Conservation (phyloP, 2,888 invertebrate genomes). For the Chrysolina oricalcia region DNA sequence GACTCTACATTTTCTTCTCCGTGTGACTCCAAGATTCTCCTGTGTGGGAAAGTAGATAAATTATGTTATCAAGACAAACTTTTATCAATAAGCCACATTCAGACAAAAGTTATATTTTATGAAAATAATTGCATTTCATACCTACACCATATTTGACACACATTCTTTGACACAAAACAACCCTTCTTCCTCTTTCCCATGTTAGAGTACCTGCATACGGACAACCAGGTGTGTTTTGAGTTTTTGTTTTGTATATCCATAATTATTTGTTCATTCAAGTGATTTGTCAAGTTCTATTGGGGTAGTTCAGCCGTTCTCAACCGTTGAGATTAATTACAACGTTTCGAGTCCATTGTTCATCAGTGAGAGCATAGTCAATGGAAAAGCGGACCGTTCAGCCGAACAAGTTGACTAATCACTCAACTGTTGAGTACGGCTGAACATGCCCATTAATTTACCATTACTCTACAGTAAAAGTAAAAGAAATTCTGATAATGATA, state of each 20-base stretch:
- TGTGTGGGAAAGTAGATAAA: not conserved
- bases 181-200: constrained; percentile 9
- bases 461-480: not conserved
- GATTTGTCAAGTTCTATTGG: too few relatives aligned
- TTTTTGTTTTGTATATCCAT: not conserved
- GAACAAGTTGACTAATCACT: too few relatives aligned
- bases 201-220: not conserved
- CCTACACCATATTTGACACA: constrained; percentile 9
- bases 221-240: not conserved
- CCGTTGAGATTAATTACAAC: too few relatives aligned
- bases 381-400: too few relatives aligned
- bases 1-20: constrained; percentile 5
- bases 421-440: too few relatives aligned
- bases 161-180: not conserved
- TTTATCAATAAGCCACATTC: not conserved
- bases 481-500: not conserved
- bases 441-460: not conserved
- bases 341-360: too few relatives aligned
- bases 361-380: too few relatives aligned
- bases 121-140: constrained; percentile 9
- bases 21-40: not conserved
- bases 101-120: constrained; percentile 10
- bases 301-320: too few relatives aligned
- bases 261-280: not conserved
- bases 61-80: not conserved